Base-by-base conservation (phyloP, 2,888 invertebrate genomes). In the Papilio elwesi region DNA sequence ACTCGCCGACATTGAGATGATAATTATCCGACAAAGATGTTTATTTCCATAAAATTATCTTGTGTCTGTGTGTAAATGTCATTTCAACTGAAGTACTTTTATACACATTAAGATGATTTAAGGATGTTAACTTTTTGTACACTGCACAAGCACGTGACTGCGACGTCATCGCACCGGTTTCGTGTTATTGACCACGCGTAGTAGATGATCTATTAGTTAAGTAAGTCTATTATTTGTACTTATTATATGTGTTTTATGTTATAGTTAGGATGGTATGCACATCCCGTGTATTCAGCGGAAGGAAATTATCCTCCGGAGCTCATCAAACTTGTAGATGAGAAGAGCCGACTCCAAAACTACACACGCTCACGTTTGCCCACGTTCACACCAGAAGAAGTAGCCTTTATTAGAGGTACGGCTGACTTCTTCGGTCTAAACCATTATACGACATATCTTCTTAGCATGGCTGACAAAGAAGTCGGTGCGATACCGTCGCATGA, bases 241-340 rank as follows among this genome's bases (percentile, higher is more conserved):
- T 26, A 15, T 36, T 13, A 8, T 48, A 0, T 62, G 15, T 51
- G n/a, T 72, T 48, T 53, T 59, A 38, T 4, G 5, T 88, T 85
- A 26, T 84, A 93, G 94, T 74, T 93, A 71, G 95, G 95, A 16
- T 94, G 94, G 94, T 95, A 94, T 78, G 94, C 94, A 7, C 91
- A 95, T 78, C 95, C 95, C 1, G 89, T 95, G 3, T 95, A 92
- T 79, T 92, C 92, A 6, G 83, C 87, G 7, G 89, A 94, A 77
- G 95, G 95, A 8, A 94, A 95, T 83, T 95, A 95, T 78, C 95
- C 95, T 0, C 85, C 90, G 0, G 88, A 95, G 70, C 87, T 95
- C 76, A 94, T 94, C 72, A 85, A 91, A 70, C 80, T 92, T 10
- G 93, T 95, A 0, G 94, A 94, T 73, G 90, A 90, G 66, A 94